These are phyloP conservation scores for Probosciger aterrimus DNA, from an alignment of 2,113 vertebrate genomes.

Conservation along the genomic window DNA sequence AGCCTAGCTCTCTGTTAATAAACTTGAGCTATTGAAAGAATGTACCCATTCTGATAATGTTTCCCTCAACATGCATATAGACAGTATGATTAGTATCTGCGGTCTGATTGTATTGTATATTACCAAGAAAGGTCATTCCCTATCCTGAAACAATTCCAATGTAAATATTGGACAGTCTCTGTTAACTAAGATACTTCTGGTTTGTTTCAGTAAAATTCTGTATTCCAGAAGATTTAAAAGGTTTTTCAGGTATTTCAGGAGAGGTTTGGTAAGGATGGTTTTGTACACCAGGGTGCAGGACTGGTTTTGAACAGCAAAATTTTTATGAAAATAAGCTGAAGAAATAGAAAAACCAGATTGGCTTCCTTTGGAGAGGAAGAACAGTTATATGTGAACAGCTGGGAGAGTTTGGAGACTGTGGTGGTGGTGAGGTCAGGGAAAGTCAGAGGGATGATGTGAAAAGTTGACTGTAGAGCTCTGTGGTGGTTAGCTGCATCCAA, in stretches of 20 bases:
- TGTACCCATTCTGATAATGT: not conserved
- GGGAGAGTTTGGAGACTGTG: not conserved
- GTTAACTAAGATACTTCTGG: not conserved
- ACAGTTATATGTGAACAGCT: not conserved
- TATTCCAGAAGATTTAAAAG: not conserved
- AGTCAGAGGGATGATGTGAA: not conserved
- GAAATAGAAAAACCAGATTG: not conserved
- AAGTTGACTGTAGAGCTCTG: fast-evolving
- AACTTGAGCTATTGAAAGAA: not conserved
- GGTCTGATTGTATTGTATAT: not conserved
- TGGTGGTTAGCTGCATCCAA: not conserved
- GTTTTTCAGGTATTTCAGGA: not conserved
- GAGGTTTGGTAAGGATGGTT: not conserved
- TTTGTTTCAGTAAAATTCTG: not conserved
- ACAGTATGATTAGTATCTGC: not conserved
- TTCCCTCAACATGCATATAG: not conserved
- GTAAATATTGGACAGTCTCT: not conserved
- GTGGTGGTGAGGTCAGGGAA: not conserved
- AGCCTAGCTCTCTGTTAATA: not conserved
- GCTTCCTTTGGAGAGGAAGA: not conserved
- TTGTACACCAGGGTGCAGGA: not conserved
- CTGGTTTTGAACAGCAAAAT: not conserved
- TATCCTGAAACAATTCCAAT: not conserved
- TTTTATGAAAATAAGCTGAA: not conserved
- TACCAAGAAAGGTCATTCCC: not conserved